A percentile compares a stretch with the other conserved stretches of the same genome.
Evolutionary conservation across 2,797 vertebrate genomes (phyloP).

Genomic region (Tenualosa thibaudeaui): DNA sequence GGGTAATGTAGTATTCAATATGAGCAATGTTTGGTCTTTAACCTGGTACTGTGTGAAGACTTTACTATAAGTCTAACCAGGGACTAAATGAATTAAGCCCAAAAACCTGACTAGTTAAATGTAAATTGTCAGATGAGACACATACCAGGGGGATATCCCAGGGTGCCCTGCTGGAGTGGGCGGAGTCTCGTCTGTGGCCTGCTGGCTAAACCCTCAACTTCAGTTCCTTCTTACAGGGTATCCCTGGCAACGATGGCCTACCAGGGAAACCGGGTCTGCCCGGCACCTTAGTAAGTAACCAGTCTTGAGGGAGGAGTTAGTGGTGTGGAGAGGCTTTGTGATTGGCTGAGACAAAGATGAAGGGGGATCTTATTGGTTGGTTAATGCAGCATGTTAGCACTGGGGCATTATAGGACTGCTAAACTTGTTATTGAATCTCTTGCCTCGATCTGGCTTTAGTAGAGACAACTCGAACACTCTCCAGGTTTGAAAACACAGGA

Average conservation of each 20-base stretch:
- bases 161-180: constrained; percentile 64
- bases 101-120: constrained; percentile 39
- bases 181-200: constrained; percentile 63
- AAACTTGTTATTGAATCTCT: neutral
- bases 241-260: constrained; percentile 90
- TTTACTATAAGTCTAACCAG: constrained; percentile 25
- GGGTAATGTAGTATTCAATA: constrained; percentile 36
- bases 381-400: neutral
- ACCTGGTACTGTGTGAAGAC: constrained; percentile 61
- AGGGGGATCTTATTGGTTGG: constrained; percentile 38
- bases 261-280: constrained; percentile 87
- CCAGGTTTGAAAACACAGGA: no score
- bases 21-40: constrained; percentile 59
- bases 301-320: constrained; percentile 62
- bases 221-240: constrained; percentile 88
- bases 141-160: constrained; percentile 52
- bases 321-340: constrained; percentile 45
- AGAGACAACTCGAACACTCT: no score
- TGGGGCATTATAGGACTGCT: neutral
- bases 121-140: constrained; percentile 46
- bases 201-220: constrained; percentile 74
- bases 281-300: constrained; percentile 84
- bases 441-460: neutral
- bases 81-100: constrained; percentile 41
- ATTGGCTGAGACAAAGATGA: constrained; percentile 42